Conservation (phyloP, 2,888 invertebrate species). For the Ametastegia equiseti region DNA sequence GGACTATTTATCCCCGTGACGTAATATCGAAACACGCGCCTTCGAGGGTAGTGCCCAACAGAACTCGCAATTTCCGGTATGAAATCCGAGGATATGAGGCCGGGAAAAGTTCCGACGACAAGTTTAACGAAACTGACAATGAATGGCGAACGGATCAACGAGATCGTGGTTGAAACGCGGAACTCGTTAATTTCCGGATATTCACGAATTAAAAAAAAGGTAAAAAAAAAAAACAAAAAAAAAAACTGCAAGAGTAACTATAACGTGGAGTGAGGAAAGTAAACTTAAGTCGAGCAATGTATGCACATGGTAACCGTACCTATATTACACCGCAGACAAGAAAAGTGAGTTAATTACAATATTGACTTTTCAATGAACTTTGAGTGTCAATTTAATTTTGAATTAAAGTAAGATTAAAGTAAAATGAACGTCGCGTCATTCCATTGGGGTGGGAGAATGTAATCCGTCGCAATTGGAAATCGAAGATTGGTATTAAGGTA, state of each 20-base stretch:
- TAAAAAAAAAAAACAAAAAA: background rate
- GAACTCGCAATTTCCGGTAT: conserved; percentile 35
- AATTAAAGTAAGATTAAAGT: conserved; percentile 38
- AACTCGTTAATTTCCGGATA: conserved; percentile 18
- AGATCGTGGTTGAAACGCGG: conserved; percentile 4
- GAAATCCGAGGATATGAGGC: conserved; percentile 24
- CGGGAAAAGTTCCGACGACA: conserved; percentile 8
- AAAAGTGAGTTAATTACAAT: background rate
- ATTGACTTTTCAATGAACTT: conserved; percentile 29
- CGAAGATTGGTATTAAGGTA: conserved; percentile 29
- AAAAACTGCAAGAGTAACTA: background rate
- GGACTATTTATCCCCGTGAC: background rate
- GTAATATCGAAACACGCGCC: conserved; percentile 25
- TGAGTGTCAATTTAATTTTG: conserved; percentile 18
- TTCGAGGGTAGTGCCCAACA: background rate
- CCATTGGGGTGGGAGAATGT: background rate
- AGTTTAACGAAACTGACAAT: conserved; percentile 40
- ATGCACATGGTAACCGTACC: background rate
- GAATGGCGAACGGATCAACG: conserved; percentile 38
- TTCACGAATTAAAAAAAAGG: background rate
- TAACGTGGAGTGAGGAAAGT: background rate
- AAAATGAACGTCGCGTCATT: background rate
- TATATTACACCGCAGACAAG: background rate
- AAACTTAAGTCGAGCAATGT: background rate
- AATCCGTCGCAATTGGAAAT: conserved; percentile 39